phyloP scores from a whole-genome alignment of 2,797 vertebrate genomes.

The Cephalopachus bancanus region DNA sequence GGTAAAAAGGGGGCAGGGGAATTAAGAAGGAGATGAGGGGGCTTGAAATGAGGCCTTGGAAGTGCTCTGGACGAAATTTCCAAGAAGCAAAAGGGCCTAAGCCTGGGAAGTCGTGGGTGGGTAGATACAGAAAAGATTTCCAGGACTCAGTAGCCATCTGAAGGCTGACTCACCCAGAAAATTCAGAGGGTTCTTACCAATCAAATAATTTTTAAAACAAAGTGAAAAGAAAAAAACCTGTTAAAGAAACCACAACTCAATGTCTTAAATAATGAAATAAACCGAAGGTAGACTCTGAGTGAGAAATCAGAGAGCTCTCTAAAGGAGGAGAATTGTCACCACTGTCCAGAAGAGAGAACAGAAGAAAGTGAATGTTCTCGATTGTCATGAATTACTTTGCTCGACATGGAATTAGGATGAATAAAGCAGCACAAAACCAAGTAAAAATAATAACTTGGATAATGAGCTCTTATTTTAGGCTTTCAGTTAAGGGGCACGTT shows the following conservation, averaged over 20 bases:
- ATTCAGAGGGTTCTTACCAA: background rate
- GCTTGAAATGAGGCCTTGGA: background rate
- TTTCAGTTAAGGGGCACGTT: background rate
- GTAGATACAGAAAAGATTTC: background rate
- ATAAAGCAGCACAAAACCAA: background rate
- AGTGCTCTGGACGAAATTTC: too few species aligned
- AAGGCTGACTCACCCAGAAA: background rate
- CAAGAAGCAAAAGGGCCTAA: background rate
- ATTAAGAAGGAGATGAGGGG: accelerated
- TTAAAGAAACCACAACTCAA: background rate
- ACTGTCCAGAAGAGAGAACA: background rate
- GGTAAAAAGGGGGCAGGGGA: background rate
- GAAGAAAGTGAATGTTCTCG: background rate
- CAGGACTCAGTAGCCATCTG: background rate
- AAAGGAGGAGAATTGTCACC: background rate
- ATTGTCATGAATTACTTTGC: background rate
- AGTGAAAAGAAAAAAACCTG: slow-evolving; percentile 24
- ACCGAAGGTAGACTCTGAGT: background rate
- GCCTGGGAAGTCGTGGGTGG: background rate
- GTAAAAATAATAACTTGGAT: slow-evolving; percentile 35
- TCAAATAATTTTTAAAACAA: background rate
- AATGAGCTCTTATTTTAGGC: background rate
- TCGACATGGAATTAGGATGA: slow-evolving; percentile 11
- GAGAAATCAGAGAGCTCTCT: background rate
- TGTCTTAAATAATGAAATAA: background rate